Percentiles rank a stretch among this genome's conserved stretches.
Conservation (phyloP, 2,797 vertebrate genomes). For the Pseudomugil tenellus region DNA sequence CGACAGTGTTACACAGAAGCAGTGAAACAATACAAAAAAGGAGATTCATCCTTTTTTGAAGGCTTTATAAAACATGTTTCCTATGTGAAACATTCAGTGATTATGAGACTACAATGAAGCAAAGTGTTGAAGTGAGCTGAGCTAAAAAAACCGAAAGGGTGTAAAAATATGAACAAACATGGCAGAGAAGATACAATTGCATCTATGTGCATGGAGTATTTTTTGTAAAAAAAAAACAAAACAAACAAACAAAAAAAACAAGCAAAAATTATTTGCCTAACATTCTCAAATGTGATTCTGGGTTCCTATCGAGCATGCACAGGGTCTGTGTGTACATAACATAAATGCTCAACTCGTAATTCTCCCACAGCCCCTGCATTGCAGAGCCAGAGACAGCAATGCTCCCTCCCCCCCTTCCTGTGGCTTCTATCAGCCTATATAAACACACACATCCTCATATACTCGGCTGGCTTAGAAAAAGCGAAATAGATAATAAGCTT, state of each 20-base stretch:
- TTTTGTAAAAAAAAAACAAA: background rate
- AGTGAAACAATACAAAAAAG: constrained; percentile 21
- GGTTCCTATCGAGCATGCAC: constrained; percentile 38
- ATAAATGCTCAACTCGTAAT: constrained; percentile 71
- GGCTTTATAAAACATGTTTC: background rate
- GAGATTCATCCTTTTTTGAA: constrained; percentile 1
- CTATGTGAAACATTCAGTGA: background rate
- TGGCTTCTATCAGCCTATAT: constrained; percentile 47
- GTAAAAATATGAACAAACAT: constrained; percentile 7
- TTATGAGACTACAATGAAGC: constrained; percentile 14
- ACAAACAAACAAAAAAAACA: too few relatives aligned
- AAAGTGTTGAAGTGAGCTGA: constrained; percentile 5
- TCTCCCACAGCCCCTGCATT: constrained; percentile 80
- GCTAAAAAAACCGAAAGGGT: background rate
- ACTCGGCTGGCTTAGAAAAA: constrained; percentile 7
- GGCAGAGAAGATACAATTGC: constrained; percentile 3
- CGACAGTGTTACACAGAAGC: constrained; percentile 35
- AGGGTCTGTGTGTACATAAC: constrained; percentile 61
- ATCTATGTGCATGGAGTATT: constrained; percentile 10
- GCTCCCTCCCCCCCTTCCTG: constrained; percentile 59
- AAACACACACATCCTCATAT: constrained; percentile 33
- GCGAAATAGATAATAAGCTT: background rate
- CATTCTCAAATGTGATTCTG: constrained; percentile 27
- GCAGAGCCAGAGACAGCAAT: constrained; percentile 72
- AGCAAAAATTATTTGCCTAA: constrained; percentile 7